Base-by-base conservation (phyloP, 1,140 invertebrate genomes). In the Platorchestia sp. region DNA sequence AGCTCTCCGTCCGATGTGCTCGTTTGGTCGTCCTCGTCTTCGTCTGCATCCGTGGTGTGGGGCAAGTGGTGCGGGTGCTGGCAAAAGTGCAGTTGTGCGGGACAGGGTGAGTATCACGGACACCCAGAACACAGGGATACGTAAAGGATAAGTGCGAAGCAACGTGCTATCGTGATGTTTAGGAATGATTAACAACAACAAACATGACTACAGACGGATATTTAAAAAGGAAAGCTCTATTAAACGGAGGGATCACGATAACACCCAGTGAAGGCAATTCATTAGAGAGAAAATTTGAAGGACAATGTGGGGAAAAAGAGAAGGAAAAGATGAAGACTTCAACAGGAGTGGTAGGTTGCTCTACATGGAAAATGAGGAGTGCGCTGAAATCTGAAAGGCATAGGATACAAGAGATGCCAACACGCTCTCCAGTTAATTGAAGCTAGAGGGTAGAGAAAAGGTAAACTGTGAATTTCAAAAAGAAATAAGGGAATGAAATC, bases 1-100 rank as follows among this genome's bases (percentile, higher is more conserved):
- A 96, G 95, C 91, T 96, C 96, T 42, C 95, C 96, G 89, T 96
- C 96, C 45, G 96, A 96, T 87, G 96, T 95, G 95, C 96, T 96
- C 93, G 96, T 96, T 59, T 93, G 91, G 91, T 93, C 91, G 45
- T 96, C 95, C 59, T 96, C 96, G 51, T 96, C 96, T 43, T 96
- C 95, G 75, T 96, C 95, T 44, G 96, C 95, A 95, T 96, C 95
- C 86, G 91, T 96, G 91, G 86, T 93, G 90, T 86, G 95, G 93
- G 95, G 95, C 59, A 87, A 45, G 43, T 75, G 95, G 91, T 45
- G 93, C 40, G 95, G 95, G 91, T 59, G 47, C 59, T 95, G 59
- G 90, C 47, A n/a, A 95, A 59, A 59, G 89, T 89, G 40, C 44
- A 87, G 45, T 45, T 75, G 91, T 43, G 44, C 45, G 47, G 45